These are phyloP conservation scores for Danaus melanippus DNA, from an alignment of 1,140 invertebrate species.

Conservation along the genomic window DNA sequence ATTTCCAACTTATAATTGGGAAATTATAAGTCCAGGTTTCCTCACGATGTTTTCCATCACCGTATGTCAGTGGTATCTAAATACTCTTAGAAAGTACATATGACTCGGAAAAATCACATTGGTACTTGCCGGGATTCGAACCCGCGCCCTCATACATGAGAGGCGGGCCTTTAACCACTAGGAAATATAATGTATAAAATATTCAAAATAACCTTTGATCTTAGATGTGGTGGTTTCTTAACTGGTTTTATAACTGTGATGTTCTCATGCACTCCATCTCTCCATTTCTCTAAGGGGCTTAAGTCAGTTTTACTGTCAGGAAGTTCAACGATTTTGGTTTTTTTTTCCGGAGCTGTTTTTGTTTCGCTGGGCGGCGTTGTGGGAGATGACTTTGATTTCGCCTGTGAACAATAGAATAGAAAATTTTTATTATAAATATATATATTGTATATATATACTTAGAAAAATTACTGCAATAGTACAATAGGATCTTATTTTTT, in stretches of 20 bases:
- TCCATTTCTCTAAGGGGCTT: constrained; percentile 40
- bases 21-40: no score
- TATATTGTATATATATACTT: no score
- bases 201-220: constrained; percentile 72
- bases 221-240: constrained; percentile 75
- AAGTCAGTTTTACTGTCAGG: constrained; percentile 29
- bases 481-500: no score
- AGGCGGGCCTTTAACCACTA: no score
- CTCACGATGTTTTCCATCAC: no score
- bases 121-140: no score
- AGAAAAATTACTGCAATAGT: no score
- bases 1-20: no score
- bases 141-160: no score
- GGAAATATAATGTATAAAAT: constrained; percentile 7
- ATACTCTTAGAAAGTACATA: no score
- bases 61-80: no score
- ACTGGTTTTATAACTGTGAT: constrained; percentile 73
- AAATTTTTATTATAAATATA: background rate
- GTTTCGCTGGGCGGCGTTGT: constrained; percentile 31
- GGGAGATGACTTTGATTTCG: constrained; percentile 64
- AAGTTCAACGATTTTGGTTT: constrained; percentile 32
- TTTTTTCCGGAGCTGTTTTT: constrained; percentile 28
- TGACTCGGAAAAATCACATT: no score
- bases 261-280: constrained; percentile 58
- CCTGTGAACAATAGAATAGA: constrained; percentile 29